A percentile compares a stretch with the other conserved stretches of the same genome.
These are phyloP conservation scores for Ciconia stormi DNA, from an alignment of 2,113 vertebrate species.

Conservation along the genomic window DNA sequence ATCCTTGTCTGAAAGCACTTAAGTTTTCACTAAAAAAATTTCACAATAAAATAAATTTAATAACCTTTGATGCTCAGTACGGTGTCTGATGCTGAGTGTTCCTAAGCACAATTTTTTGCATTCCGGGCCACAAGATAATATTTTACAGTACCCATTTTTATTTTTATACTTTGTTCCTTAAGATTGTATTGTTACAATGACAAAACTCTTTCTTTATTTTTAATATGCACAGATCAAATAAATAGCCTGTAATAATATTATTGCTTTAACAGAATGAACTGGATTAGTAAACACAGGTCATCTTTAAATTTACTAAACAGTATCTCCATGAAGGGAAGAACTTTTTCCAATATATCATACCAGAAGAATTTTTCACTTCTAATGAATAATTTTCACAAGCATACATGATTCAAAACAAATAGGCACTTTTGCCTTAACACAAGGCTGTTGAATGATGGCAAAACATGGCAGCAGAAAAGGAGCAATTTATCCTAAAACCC, in stretches of 20 bases:
- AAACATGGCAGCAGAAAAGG: not conserved
- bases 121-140: not conserved
- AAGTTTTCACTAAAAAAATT: not conserved
- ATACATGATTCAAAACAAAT: not conserved
- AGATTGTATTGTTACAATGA: not conserved
- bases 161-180: not conserved
- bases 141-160: not conserved
- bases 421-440: not conserved
- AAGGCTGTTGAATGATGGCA: not conserved
- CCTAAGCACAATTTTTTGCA: not conserved
- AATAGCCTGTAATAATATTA: not conserved
- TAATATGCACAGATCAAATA: not conserved
- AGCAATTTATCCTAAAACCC: not conserved
- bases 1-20: not conserved
- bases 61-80: not conserved
- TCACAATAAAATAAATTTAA: not conserved
- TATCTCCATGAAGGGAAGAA: not conserved
- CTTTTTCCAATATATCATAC: not conserved
- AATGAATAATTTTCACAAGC: not conserved
- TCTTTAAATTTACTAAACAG: not conserved
- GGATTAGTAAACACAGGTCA: not conserved
- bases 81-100: not conserved
- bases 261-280: not conserved
- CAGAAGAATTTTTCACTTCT: not conserved
- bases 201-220: not conserved